Percentiles rank a stretch among this genome's conserved stretches.
phyloP scores from a whole-genome alignment of 2,113 vertebrate genomes.

The Tamias sibiricus region DNA sequence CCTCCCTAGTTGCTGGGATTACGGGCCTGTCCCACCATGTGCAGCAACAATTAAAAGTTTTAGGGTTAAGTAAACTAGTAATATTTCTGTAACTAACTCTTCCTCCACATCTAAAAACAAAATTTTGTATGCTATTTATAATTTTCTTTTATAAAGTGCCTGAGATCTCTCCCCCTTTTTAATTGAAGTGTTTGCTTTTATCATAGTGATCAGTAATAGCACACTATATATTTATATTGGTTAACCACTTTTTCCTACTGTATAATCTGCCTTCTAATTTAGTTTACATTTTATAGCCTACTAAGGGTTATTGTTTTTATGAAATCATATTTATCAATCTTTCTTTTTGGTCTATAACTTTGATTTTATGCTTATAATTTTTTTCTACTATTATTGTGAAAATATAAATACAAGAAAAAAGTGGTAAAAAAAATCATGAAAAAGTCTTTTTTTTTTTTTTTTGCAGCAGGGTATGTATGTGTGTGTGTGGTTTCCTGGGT shows the following conservation, averaged over 20 bases:
- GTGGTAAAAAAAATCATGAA: neutral
- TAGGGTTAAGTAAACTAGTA: no score
- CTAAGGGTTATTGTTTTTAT: constrained; percentile 13
- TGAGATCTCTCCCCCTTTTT: neutral
- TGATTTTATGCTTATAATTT: neutral
- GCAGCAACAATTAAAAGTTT: no score
- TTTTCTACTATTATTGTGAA: neutral
- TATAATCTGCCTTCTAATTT: constrained; percentile 44
- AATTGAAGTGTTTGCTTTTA: neutral
- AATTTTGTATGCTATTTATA: neutral
- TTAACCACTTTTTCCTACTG: constrained; percentile 6
- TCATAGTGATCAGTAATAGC: neutral
- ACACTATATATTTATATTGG: neutral
- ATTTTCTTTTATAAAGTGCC: neutral
- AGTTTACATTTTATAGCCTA: constrained; percentile 9
- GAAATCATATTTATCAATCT: constrained; percentile 40
- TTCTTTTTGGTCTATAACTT: constrained; percentile 41
- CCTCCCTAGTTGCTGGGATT: no score
- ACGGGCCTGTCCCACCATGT: no score
- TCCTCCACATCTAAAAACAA: neutral
- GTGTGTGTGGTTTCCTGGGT: no score
- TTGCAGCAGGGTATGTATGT: no score
- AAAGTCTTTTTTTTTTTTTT: no score
- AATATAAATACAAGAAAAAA: neutral
- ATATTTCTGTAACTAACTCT: neutral